These are phyloP conservation scores for Pheosia gnoma DNA, from an alignment of 2,888 invertebrate genomes.

Conservation along the genomic window DNA sequence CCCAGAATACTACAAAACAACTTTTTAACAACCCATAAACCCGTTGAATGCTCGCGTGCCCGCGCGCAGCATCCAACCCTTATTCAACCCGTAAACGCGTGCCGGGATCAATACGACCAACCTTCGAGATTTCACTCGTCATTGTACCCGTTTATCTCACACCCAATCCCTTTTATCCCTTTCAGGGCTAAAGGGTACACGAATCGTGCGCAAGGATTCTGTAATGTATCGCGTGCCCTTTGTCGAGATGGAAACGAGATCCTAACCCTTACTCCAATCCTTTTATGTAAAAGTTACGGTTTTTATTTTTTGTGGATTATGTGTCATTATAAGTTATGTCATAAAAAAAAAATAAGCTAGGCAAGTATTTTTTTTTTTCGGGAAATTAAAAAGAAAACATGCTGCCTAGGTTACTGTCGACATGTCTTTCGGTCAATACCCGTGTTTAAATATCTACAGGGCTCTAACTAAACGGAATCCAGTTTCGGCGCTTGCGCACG, in stretches of 20 bases:
- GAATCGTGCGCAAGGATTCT: slow-evolving; percentile 80
- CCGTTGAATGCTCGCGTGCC: slow-evolving; percentile 56
- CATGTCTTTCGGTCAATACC: slow-evolving; percentile 12
- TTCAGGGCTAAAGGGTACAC: slow-evolving; percentile 70
- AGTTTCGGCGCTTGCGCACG: slow-evolving; percentile 46
- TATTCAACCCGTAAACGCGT: slow-evolving; percentile 75
- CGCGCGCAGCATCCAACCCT: slow-evolving; percentile 71
- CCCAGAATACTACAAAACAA: slow-evolving; percentile 28
- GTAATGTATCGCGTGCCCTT: slow-evolving; percentile 74
- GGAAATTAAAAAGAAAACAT: too few relatives aligned
- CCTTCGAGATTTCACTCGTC: slow-evolving; percentile 57
- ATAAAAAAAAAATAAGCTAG: too few relatives aligned
- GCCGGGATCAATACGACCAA: slow-evolving; percentile 73
- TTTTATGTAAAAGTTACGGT: slow-evolving; percentile 47
- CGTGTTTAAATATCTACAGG: slow-evolving; percentile 22
- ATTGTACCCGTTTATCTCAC: slow-evolving; percentile 67
- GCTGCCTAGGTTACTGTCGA: background rate
- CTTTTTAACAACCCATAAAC: slow-evolving; percentile 41
- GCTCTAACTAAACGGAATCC: slow-evolving; percentile 46
- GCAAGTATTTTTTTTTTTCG: too few relatives aligned
- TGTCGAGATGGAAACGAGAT: slow-evolving; percentile 67
- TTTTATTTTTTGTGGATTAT: slow-evolving; percentile 26
- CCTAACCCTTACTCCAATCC: slow-evolving; percentile 57
- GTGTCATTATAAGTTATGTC: too few relatives aligned
- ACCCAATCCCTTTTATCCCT: slow-evolving; percentile 71